Base-by-base conservation (phyloP, 1,140 invertebrate species). In the Reticulitermes speratus region DNA sequence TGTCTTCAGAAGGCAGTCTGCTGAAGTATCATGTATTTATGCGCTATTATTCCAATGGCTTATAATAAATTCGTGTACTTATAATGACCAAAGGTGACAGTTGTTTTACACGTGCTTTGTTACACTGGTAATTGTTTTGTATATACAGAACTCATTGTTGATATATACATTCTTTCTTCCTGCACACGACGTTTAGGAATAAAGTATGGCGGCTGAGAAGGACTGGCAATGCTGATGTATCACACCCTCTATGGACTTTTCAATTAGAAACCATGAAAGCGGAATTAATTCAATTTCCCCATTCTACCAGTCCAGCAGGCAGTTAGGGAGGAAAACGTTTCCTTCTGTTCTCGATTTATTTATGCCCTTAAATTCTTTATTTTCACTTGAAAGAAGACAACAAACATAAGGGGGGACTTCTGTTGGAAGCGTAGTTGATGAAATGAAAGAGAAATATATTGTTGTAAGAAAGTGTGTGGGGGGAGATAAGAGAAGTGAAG, bases 311-410 rank as follows among this genome's bases (percentile, higher is more conserved):
- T 75, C 65, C 65, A 75, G 65, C n/a, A 75, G n/a, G 25, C 65
- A 30, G 65, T 75, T 75, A 75, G 65, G n/a, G 65, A 30, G 8
- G 65, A 30, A 75, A 75, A 75, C 65, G 65, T 75, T 75, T 16
- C n/a, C 65, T 11, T 75, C 65, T 75, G 65, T 75, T 75, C 65
- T 75, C 65, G 65, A 75, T 75, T 75, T 75, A 75, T 75, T 75
- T 75, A 75, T 75, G 65, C n/a, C 65, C 65, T 75, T 75, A 75
- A 75, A 75, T 75, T 75, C 65, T 75, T 75, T 75, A 75, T 75
- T 75, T 75, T 75, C 65, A 75, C 25, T 75, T 75, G 65, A 75
- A 30, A 75, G 65, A 30, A 75, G n/a, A 75, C 65, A 30, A 30
- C 65, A 75, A 30, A 75, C 65, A 75, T 75, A 75, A 75, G 65